These are phyloP conservation scores for Tineola bisselliella DNA, from an alignment of 2,888 invertebrate species.

Conservation along the genomic window DNA sequence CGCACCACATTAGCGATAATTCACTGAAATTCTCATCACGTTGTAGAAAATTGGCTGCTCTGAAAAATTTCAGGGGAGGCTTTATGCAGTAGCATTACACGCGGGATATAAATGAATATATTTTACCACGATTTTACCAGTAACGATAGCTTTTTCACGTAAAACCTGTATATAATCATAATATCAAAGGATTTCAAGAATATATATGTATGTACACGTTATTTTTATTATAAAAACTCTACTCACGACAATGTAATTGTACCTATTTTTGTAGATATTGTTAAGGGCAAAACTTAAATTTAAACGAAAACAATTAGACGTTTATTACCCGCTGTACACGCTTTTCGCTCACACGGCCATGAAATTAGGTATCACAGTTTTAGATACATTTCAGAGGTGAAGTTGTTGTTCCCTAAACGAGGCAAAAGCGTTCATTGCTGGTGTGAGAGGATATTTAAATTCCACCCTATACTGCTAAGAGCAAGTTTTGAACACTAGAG, in stretches of 20 bases:
- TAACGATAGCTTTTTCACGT: not conserved
- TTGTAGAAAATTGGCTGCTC: slow-evolving; percentile 38
- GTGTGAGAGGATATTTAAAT: slow-evolving; percentile 4
- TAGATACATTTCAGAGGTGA: not conserved
- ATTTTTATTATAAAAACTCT: no score
- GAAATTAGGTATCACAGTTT: slow-evolving; percentile 1
- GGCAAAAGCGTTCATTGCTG: slow-evolving; percentile 10
- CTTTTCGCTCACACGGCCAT: not conserved
- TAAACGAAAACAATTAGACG: not conserved
- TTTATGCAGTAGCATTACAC: slow-evolving; percentile 12
- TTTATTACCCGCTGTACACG: not conserved
- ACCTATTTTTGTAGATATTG: no score
- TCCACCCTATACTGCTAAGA: not conserved
- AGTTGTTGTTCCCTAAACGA: slow-evolving; percentile 10
- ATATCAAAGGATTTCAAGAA: not conserved
- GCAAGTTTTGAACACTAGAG: slow-evolving; percentile 35
- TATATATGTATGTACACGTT: no score
- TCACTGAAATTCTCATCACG: slow-evolving; percentile 36
- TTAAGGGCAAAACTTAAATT: no score
- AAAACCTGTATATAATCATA: not conserved
- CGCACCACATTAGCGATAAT: slow-evolving; percentile 33
- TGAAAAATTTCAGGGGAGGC: slow-evolving; percentile 24
- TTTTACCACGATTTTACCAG: not conserved
- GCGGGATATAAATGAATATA: slow-evolving; percentile 12
- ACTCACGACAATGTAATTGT: no score